Conservation (phyloP, 2,888 invertebrate genomes). For the Agriopis marginaria region DNA sequence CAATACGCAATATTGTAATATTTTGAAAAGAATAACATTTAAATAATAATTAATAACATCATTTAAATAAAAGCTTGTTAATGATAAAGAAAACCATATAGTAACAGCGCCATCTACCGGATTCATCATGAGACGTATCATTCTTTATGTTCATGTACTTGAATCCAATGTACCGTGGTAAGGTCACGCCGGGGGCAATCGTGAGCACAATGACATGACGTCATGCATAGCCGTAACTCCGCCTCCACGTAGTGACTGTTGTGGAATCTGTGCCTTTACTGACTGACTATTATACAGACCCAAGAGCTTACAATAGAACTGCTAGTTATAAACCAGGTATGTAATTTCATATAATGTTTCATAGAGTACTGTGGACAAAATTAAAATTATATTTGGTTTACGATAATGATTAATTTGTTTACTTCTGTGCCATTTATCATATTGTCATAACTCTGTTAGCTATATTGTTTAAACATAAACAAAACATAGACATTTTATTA, state of each 20-base stretch:
- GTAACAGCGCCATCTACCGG: too few relatives aligned
- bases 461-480: too few relatives aligned
- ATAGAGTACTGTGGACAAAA: constrained; percentile 1
- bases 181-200: constrained; percentile 18
- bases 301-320: neutral
- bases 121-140: neutral
- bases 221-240: constrained; percentile 10
- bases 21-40: too few relatives aligned
- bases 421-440: too few relatives aligned
- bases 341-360: neutral
- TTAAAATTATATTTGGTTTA: neutral
- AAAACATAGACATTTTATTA: too few relatives aligned
- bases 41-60: too few relatives aligned
- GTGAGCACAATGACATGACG: constrained; percentile 25
- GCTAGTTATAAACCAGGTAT: neutral
- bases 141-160: neutral
- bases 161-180: constrained; percentile 2
- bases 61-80: neutral
- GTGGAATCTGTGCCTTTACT: neutral
- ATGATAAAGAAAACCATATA: neutral
- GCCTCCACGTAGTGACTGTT: neutral
- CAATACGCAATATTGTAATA: too few relatives aligned
- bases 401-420: too few relatives aligned
- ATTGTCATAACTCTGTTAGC: too few relatives aligned
- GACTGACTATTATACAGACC: constrained; percentile 10